Evolutionary conservation across 2,797 vertebrate genomes (phyloP), one percentile per base, ranked within the genome.

Genomic region (Pangasius macronema): DNA sequence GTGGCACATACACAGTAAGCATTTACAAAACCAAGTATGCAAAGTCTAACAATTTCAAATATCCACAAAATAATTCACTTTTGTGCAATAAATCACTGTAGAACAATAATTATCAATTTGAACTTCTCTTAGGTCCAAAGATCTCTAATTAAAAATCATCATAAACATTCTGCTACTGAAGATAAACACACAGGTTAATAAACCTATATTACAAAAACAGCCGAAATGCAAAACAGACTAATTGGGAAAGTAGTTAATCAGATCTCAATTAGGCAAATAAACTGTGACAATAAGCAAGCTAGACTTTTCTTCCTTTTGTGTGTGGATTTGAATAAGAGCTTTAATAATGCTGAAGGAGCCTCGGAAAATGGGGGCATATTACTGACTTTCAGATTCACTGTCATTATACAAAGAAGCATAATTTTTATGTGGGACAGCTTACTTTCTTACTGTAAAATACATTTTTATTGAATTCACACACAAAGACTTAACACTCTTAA

Each of bases 401-500:
- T 59, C 49, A 59, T 55, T 68, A 42, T 46, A 39, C 20, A 86
- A 83, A 20, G 5, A 67, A 76, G 65, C 10, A 13, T 82, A 22
- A 39, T 67, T 86, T 36, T 27, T 67, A 46, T 24, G 6, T 70
- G 30, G 76, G 30, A 79, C 30, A 80, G 53, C 24, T 57, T 68
- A 18, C 42, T 36, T 82, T 86, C n/a, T 77, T 65, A 73, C 36
- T 7, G 22, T 82, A 76, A 67, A 88, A 81, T 61, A 79, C 20
- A 1, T 33, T 14, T 87, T 85, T 82, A 76, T 82, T 85, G 27
- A 82, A 76, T 55, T 82, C 18, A 76, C 27, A 82, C 76, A 67
- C 42, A 49, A 84, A 46, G 14, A 80, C 59, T 36, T 63, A 65
- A 85, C n/a, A 59, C 57, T 70, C 72, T 88, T 70, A 33, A 67